Evolutionary conservation across 2,888 invertebrate species (phyloP), one percentile per base, ranked within the genome.

Genomic region (Dione vanillae): DNA sequence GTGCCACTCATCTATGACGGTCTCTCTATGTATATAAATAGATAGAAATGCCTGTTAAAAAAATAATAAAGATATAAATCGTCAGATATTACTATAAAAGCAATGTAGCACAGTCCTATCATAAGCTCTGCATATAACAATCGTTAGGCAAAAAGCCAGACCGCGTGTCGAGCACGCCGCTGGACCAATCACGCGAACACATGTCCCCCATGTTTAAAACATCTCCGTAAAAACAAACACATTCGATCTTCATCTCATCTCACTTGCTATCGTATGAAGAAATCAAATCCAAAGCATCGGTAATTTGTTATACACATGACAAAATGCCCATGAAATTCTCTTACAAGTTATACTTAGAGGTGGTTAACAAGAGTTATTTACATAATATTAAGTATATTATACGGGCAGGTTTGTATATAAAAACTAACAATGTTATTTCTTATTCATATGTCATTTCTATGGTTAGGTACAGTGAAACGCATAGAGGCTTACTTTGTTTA

Each of bases 161-260:
- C 69, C 62, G 49, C 65, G 73, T 71, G 73, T 74, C 75, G 68
- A 65, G 64, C 68, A 49, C 54, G 65, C 65, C 70, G 70, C 72
- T 71, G 65, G 67, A 69, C 64, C 66, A 65, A 73, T 73, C 65
- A 70, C 66, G 43, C 20, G 41, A 62, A 73, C 73, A 73, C 68
- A 62, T 73, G 71, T 68, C 69, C 59, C 41, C 66, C 61, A 73
- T 69, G 65, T 69, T 66, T 71, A 62, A 73, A 65, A 67, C 73
- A 73, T 72, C 43, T 11, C 51, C 59, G 70, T 45, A 69, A 69
- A 69, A 69, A 64, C 37, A 45, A 43, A 40, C 52, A 20, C 37
- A 59, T 67, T 51, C 49, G 49, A 58, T 67, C 52, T 47, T 49
- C 65, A 65, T 66, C 71, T 68, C 45, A 71, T 61, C 68, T 65